A percentile compares a stretch with the other conserved stretches of the same genome.
phyloP scores from a whole-genome alignment of 2,113 vertebrate species.

The Vireo altiloquus region DNA sequence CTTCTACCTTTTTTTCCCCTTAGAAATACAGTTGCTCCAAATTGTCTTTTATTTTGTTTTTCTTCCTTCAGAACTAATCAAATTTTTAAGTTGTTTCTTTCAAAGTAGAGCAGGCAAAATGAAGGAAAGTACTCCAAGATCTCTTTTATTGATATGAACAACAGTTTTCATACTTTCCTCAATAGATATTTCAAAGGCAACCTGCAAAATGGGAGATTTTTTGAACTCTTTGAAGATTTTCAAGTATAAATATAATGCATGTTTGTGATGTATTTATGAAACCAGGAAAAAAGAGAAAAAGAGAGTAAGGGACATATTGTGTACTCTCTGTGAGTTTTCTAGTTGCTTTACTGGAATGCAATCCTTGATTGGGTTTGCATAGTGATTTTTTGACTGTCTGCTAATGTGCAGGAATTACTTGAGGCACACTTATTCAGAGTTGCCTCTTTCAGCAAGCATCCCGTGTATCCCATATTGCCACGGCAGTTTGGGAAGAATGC shows the following conservation, averaged over 20 bases:
- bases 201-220: not conserved
- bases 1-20: not conserved
- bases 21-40: not conserved
- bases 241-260: not conserved
- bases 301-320: not conserved
- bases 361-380: not conserved
- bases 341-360: not conserved
- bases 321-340: not conserved
- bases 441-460: not conserved
- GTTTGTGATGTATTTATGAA: not conserved
- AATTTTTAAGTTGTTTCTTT: not conserved
- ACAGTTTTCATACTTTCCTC: not conserved
- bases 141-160: not conserved
- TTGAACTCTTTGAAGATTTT: not conserved
- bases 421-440: not conserved
- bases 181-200: not conserved
- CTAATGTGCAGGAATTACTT: rapidly evolving
- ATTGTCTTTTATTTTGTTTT: not conserved
- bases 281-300: not conserved
- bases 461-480: not conserved
- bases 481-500: not conserved
- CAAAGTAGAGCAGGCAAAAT: not conserved
- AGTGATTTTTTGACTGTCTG: not conserved
- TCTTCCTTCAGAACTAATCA: not conserved
- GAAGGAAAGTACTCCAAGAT: not conserved